Evolutionary conservation across 2,888 invertebrate genomes (phyloP), one percentile per base, ranked within the genome.

Genomic region (Phlogophora meticulosa): DNA sequence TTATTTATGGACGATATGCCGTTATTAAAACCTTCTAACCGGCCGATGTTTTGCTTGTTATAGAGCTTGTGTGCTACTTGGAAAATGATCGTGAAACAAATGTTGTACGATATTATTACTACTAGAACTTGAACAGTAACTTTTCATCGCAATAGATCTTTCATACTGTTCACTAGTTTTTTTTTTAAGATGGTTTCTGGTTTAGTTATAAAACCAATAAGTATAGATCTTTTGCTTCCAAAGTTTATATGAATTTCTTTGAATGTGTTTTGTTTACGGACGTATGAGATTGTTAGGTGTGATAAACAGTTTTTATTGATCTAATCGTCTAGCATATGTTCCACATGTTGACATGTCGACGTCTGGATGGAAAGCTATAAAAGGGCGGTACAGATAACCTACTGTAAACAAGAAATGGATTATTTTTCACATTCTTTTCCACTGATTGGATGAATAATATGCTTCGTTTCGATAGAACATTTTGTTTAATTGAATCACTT

Each of bases 291-390:
- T 43, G 45, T 42, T 61, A 63, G 56, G 48, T 67, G 58, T 60
- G 61, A 69, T 86, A 88, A 89, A 90, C 88, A 88, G 64, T 69
- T 78, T 85, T 84, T 85, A 85, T 84, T 71, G 84, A 81, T 76
- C 73, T 70, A 76, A 74, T 82, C 76, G 76, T 51, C 53, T 57
- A 72, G 60, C 78, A 83, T 76, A 65, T 82, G 85, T 66, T 78
- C 66, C 80, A 79, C 69, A 72, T 75, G 79, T 76, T 71, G 53
- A 65, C 55, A 34, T 68, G 51, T 76, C 55, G 57, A 71, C 61
- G 55, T 62, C 51, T 64, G 32, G 24, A 56, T 70, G 69, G 56
- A 52, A 71, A 22, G 51, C 78, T 72, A 69, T 79, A 76, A 72
- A 81, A 70, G 45, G 42, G 56, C 55, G 64, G 38, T 63, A 67